Conservation (phyloP, 2,113 vertebrate species). For the Hemibagrus wyckioides region DNA sequence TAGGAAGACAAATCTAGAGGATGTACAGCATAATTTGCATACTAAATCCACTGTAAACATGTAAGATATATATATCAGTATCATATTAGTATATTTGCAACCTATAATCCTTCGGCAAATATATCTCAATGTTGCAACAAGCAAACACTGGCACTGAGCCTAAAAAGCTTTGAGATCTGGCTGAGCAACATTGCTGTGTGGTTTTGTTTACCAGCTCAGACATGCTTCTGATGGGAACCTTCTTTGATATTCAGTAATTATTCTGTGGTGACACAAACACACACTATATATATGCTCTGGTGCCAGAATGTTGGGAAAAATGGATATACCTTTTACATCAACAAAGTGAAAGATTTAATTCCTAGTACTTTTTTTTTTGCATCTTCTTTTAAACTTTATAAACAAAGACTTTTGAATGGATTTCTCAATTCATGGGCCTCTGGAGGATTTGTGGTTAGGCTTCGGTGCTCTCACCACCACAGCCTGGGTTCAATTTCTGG, state of each 20-base stretch:
- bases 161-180: constrained; percentile 19
- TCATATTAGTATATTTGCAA: not conserved
- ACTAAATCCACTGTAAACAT: no score
- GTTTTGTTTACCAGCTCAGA: constrained; percentile 7
- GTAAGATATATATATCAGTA: not conserved
- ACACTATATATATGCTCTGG: not conserved
- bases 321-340: not conserved
- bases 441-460: no score
- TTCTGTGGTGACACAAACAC: not conserved
- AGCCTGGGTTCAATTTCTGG: no score
- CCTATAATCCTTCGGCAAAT: constrained; percentile 10
- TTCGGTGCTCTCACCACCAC: no score
- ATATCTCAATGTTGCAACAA: constrained; percentile 4
- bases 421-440: not conserved
- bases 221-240: not conserved
- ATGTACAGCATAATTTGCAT: not conserved
- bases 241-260: not conserved
- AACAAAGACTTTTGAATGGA: not conserved
- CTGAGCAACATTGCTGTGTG: constrained; percentile 22
- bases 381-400: not conserved
- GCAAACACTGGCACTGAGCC: not conserved
- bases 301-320: not conserved
- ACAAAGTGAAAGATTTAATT: not conserved
- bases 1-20: not conserved
- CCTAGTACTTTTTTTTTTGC: not conserved